Base-by-base conservation (phyloP, 1,140 invertebrate genomes). In the Pectinophora gossypiella region DNA sequence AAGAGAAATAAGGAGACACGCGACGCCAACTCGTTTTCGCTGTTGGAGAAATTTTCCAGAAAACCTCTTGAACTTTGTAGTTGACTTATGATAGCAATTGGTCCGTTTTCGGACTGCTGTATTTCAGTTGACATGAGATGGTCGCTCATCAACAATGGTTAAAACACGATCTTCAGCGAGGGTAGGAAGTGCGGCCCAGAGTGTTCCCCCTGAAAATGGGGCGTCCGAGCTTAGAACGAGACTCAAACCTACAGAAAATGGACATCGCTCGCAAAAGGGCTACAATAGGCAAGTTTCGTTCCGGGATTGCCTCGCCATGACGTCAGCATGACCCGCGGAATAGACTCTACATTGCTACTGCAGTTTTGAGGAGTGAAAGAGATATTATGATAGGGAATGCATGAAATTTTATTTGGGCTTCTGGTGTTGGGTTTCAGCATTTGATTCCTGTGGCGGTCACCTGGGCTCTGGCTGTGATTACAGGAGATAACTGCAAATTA, bases 101-200 rank as follows among this genome's bases (percentile, higher is more conserved):
- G 80, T 86, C 79, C 76, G 65, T 77, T 85, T 76, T 72, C 63
- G 79, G 79, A 83, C 78, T 68, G 64, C 59, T 85, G 64, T 69
- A 80, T 86, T 85, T 87, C 83, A 85, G 81, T 85, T 87, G 76
- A 85, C 69, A 82, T 82, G 81, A 85, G 64, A 82, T 72, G 78
- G 69, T 84, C 64, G 71, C 67, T 74, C 73, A 72, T 84, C 80
- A 78, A 84, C 81, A 87, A 87, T 87, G 84, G 84, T 85, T 87
- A 87, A 87, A 87, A 87, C 84, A 87, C 75, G 84, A 66, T 87
- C 84, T 84, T 79, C 84, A 81, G 82, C 84, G 69, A 73, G 84
- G 59, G 84, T 87, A 87, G 84, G 74, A 66, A 82, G 64, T 54
- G 75, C 69, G 65, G 70, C 71, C 61, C 64, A 70, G 69, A 70